phyloP scores from a whole-genome alignment of 1,140 invertebrate species.

The Drosophila albomicans region DNA sequence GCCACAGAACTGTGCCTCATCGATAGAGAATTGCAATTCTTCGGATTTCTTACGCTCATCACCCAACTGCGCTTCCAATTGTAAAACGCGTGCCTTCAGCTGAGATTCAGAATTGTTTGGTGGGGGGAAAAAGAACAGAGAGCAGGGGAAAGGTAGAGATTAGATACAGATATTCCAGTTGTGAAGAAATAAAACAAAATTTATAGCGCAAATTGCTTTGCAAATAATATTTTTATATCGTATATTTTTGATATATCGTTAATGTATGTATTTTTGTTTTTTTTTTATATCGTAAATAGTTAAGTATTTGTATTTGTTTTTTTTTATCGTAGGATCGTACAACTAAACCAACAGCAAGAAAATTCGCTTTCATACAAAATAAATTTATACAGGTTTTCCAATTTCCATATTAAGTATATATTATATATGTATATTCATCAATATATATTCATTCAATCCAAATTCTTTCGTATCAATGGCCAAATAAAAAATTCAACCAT shows the following conservation, averaged over 20 bases:
- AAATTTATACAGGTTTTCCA: slow-evolving; percentile 69
- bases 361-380: slow-evolving; percentile 80
- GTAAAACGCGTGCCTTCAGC: slow-evolving; percentile 70
- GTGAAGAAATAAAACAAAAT: slow-evolving; percentile 69
- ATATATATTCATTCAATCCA: slow-evolving; percentile 2
- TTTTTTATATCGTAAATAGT: slow-evolving; percentile 56
- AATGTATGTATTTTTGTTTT: slow-evolving; percentile 39
- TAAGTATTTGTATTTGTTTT: slow-evolving; percentile 3
- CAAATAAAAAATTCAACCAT: slow-evolving; percentile 27
- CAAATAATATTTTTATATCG: slow-evolving; percentile 69
- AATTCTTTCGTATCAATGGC: slow-evolving; percentile 9
- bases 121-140: slow-evolving; percentile 9
- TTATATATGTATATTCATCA: slow-evolving; percentile 30
- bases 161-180: slow-evolving; percentile 38
- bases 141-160: slow-evolving; percentile 32
- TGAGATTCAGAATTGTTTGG: slow-evolving; percentile 16
- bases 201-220: slow-evolving; percentile 43
- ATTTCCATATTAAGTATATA: slow-evolving; percentile 51
- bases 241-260: slow-evolving; percentile 56
- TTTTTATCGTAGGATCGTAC: slow-evolving; percentile 71
- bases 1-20: slow-evolving; percentile 94
- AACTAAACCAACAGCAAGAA: slow-evolving; percentile 83
- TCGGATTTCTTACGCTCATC: slow-evolving; percentile 95
- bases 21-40: slow-evolving; percentile 95
- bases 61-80: slow-evolving; percentile 89